Base-by-base conservation (phyloP, 1,140 invertebrate species). In the Amphibalanus amphitrite region DNA sequence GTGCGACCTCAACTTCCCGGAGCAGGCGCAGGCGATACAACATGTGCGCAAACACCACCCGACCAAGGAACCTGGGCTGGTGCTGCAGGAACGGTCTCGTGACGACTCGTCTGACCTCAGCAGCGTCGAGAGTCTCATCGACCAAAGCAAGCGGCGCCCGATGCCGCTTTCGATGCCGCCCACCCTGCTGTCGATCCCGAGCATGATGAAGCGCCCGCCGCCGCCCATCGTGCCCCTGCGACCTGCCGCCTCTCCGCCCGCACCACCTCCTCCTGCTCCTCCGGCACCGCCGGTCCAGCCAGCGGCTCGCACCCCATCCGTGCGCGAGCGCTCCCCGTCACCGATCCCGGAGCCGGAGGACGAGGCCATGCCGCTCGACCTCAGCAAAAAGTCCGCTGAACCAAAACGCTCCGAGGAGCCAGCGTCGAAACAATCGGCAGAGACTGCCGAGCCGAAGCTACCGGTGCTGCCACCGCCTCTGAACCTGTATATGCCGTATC, bases 1-100 rank as follows among this genome's bases (percentile, higher is more conserved):
- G 40, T 67, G 93, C 77, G 88, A 89, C 0, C 91, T 91, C 0
- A 84, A 90, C 69, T 95, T 96, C 76, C 95, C 92, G 0, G 79
- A 95, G 0, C 84, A 26, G 28, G 65, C 28, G 65, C n/a, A 67
- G n/a, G 94, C 95, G 91, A 25, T 28, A 10, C 26, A 67, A 8
- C 65, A 28, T 28, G 65, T 67, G 70, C 67, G 70, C 40, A 70
- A 40, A 28, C 67, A 40, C 15, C 29, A 30, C 29, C 92, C 70
- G 20, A 40, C 29, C 29, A 70, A 70, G 47, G 68, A 69, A 20
- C 33, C 33, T 13, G 29, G 20, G 0, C 40, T 64, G 33, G 29
- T 26, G 29, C 70, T 70, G 29, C 29, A 67, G 67, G 67, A 40
- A 8, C 29, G 47, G 70, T 15, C 40, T 28, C 33, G 47, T 23